Percentiles rank a stretch among this genome's conserved stretches.
Evolutionary conservation across 30 jellyfish, hydroid and myxozoan genomes (phyloP).

Genomic region (Hydractinia echinata): DNA sequence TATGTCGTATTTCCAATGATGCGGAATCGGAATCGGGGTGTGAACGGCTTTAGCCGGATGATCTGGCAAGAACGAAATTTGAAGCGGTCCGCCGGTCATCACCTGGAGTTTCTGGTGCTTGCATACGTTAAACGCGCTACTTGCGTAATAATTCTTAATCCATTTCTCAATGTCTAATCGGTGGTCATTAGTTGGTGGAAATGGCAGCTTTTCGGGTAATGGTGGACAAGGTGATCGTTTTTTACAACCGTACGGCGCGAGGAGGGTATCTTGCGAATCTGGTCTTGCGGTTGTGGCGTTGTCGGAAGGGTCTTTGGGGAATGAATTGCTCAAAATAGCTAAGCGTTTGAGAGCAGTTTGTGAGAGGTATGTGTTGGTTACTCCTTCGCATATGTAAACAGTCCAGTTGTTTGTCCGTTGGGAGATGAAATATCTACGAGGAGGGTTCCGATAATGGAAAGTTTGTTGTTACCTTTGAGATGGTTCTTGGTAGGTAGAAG

Average conservation of each 20-base stretch:
- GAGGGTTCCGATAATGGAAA: constrained; percentile 5
- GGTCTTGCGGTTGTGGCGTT: not conserved
- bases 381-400: constrained; percentile 19
- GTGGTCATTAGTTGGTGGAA: constrained; percentile 12
- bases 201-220: constrained; percentile 6
- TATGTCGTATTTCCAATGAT: constrained; percentile 25
- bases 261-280: not conserved
- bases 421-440: not conserved
- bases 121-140: constrained; percentile 28
- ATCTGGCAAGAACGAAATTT: constrained; percentile 23
- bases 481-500: not conserved
- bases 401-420: not conserved
- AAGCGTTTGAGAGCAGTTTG: constrained; percentile 10
- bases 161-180: constrained; percentile 16
- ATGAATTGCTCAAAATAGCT: constrained; percentile 7
- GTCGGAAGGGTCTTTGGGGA: constrained; percentile 23
- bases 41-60: constrained; percentile 15
- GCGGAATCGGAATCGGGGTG: constrained; percentile 22
- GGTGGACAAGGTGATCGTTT: constrained; percentile 15
- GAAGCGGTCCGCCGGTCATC: constrained; percentile 20
- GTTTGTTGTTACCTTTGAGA: constrained; percentile 10
- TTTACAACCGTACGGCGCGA: not conserved
- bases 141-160: not conserved
- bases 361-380: constrained; percentile 17
- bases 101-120: constrained; percentile 4